Conservation (phyloP, 2,113 vertebrate genomes). For the Ochotona curzoniae region DNA sequence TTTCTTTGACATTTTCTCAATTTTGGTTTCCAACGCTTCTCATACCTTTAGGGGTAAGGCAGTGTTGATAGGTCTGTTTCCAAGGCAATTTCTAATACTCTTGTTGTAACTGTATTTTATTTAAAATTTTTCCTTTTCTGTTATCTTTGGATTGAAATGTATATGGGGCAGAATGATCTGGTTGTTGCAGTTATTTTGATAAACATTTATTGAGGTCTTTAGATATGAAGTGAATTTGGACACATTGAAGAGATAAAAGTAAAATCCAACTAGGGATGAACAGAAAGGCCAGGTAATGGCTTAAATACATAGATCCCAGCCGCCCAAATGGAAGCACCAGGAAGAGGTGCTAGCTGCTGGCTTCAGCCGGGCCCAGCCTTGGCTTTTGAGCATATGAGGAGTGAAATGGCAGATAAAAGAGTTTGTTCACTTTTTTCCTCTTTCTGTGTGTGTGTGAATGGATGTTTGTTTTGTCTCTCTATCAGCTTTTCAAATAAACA, state of each 20-base stretch:
- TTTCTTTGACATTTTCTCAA: conserved; percentile 10
- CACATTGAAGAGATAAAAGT: background rate
- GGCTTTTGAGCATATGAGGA: no score
- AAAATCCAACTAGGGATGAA: conserved; percentile 2
- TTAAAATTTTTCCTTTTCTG: background rate
- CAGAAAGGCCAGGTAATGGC: no score
- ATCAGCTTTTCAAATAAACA: no score
- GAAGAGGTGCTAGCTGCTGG: no score
- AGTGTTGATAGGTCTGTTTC: background rate
- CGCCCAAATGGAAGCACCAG: no score
- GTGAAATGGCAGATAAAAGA: no score
- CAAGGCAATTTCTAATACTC: background rate
- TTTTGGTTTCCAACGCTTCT: background rate
- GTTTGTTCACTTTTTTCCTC: no score
- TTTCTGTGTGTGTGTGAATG: no score
- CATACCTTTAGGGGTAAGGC: background rate
- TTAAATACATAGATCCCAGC: no score
- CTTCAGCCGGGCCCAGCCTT: no score
- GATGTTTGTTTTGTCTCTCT: no score
- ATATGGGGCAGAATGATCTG: background rate
- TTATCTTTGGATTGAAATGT: background rate
- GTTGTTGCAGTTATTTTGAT: conserved; percentile 9
- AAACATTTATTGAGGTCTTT: conserved; percentile 1
- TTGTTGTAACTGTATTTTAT: background rate
- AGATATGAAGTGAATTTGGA: background rate